Conservation (phyloP, 2,888 invertebrate genomes). For the Caenorhabditis sp. region DNA sequence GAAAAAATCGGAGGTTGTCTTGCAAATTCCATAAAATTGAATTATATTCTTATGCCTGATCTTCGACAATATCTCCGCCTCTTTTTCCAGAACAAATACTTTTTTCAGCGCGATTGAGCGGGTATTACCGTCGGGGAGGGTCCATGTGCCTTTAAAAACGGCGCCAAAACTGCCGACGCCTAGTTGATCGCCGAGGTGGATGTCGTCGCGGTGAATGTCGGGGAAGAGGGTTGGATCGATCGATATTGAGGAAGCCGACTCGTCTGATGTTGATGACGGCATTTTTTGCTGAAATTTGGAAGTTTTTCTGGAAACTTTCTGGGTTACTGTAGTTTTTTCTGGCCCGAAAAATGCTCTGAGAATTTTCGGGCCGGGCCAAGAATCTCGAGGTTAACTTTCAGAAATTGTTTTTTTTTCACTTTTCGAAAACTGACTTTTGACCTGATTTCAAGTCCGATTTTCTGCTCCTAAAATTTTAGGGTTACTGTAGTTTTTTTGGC, state of each 20-base stretch:
- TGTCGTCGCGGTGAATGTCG: constrained; percentile 54
- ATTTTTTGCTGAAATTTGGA: constrained; percentile 12
- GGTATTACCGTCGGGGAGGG: constrained; percentile 16
- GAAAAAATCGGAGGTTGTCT: constrained; percentile 60
- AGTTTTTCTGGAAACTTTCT: too few relatives aligned
- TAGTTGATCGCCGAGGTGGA: constrained; percentile 52
- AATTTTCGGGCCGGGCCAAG: too few relatives aligned
- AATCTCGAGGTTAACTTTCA: too few relatives aligned
- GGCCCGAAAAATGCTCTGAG: too few relatives aligned
- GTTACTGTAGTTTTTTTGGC: too few relatives aligned
- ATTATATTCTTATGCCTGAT: constrained; percentile 64
- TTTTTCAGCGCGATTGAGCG: constrained; percentile 58
- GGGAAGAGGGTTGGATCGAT: constrained; percentile 41
- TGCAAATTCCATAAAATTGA: constrained; percentile 64
- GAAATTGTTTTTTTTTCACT: too few relatives aligned
- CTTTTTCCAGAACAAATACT: constrained; percentile 65
- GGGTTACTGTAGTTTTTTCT: too few relatives aligned
- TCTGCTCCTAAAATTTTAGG: too few relatives aligned
- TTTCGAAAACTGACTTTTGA: too few relatives aligned
- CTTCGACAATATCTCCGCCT: constrained; percentile 63
- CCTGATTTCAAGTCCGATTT: too few relatives aligned
- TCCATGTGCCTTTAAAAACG: constrained; percentile 56
- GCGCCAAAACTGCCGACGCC: constrained; percentile 60
- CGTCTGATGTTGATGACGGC: constrained; percentile 29
- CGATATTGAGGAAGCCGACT: constrained; percentile 21